Base-by-base conservation (phyloP, 1,140 invertebrate genomes). In the Mya arenaria region DNA sequence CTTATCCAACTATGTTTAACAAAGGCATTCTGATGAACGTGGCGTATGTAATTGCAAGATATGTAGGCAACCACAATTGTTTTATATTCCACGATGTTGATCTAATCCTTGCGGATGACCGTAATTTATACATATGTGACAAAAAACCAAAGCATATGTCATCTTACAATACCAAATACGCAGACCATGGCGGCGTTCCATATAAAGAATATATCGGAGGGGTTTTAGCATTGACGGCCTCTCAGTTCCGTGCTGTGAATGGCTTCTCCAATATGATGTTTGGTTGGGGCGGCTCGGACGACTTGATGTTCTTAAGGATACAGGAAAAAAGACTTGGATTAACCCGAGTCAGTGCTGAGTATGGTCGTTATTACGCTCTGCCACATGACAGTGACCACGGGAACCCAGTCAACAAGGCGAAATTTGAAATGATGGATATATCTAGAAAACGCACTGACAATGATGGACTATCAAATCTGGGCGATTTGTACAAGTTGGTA, bases 71-170 rank as follows among this genome's bases (percentile, higher is more conserved):
- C 56, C 77, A 63, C 93, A 95, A 97, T 87, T 98, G 97, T 93
- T 98, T 98, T 92, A 95, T 98, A 84, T 98, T 98, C 93, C 97
- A 98, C 93, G 97, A 98, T 92, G 96, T 98, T 36, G 97, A 98
- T 92, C 94, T 98, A 66, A 92, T 98, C 88, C 75, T 81, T 8
- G 73, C 78, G 8, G 80, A 84, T 25, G 80, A 86, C 52, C 44
- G 83, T 34, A 85, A 86, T 60, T 55, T 84, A 37, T 88, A 89
- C 73, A 96, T 96, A 19, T 99, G 98, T 91, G 30, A 13, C n/a
- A n/a, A n/a, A n/a, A n/a, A n/a, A n/a, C n/a, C n/a, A n/a, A n/a
- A n/a, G n/a, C n/a, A n/a, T n/a, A n/a, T n/a, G n/a, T n/a, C n/a
- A n/a, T n/a, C n/a, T n/a, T n/a, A n/a, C n/a, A n/a, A n/a, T n/a